Conservation (phyloP, 2,113 vertebrate genomes). For the Albula goreensis region DNA sequence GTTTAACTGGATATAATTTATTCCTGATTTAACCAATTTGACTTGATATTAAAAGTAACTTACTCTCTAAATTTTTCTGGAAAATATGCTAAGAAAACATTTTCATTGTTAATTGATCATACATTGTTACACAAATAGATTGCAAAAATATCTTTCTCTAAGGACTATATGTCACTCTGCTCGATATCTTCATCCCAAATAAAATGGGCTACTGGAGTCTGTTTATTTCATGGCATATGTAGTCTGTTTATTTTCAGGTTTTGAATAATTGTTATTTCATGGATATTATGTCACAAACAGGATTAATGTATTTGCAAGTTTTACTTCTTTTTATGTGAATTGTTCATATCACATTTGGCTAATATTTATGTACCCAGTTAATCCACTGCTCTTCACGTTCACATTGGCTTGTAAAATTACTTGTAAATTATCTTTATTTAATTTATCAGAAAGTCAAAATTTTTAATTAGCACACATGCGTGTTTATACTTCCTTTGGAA, state of each 20-base stretch:
- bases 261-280: conserved; percentile 22
- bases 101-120: background rate
- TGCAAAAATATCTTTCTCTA: background rate
- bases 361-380: conserved; percentile 17
- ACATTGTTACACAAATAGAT: background rate
- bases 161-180: background rate
- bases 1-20: background rate
- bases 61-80: background rate
- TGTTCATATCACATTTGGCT: background rate
- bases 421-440: background rate
- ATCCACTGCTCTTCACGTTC: conserved; percentile 5
- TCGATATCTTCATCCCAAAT: background rate
- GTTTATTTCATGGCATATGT: background rate
- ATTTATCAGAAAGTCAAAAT: background rate
- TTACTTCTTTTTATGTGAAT: conserved; percentile 3
- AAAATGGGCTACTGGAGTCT: background rate
- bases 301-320: conserved; percentile 28
- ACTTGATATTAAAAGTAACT: background rate
- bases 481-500: background rate
- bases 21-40: background rate
- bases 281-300: conserved; percentile 35
- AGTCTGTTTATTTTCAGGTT: background rate
- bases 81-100: background rate
- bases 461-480: background rate
- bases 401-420: background rate